Evolutionary conservation across 2,888 invertebrate genomes (phyloP), one percentile per base, ranked within the genome.

Genomic region (Melieria omissa): DNA sequence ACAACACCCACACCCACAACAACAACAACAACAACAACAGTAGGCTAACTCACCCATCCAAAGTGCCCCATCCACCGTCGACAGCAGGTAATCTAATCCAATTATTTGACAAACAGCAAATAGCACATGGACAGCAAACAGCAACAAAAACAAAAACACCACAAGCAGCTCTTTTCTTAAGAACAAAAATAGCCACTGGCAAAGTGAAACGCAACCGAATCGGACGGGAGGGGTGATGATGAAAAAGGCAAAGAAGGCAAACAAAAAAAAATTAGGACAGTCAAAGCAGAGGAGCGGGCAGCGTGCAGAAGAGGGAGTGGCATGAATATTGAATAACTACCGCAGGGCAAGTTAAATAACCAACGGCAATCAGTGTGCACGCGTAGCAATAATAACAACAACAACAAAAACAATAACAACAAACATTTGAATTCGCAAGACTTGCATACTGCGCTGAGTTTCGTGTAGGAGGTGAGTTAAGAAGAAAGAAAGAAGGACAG

Each of bases 71-170:
- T 3, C 29, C 29, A 29, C 29, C 2, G 29, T 29, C 29, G 49
- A 52, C 44, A 52, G 73, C 65, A 74, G 73, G 81, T 83, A 83
- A 83, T 81, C 80, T 82, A 82, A 81, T 81, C 79, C 83, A 83
- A 81, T 81, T 81, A 83, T 80, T 77, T 80, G 78, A 81, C 80
- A 80, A 79, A 52, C 80, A 82, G 78, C 79, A 82, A 80, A 5
- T n/a, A n/a, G n/a, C 29, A 45, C 44, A 12, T 44, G 42, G 60
- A 63, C 47, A 47, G 41, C 46, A 29, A 47, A 52, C 7, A 52
- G 7, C 41, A 44, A n/a, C 12, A 42, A 12, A 44, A 54, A 52
- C 46, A 64, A n/a, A 64, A 45, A 58, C 46, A 58, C 16, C 4
- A 14, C 29, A 65, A 52, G n/a, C 52, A 52, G 42, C 57, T 14